phyloP scores from a whole-genome alignment of 2,113 vertebrate genomes.

The Mus musculus region GRCm39 chr8:115894501-115895000 shows the following conservation, averaged over 20 bases:
- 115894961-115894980: neutral
- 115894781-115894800: neutral
- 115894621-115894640: neutral
- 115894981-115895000: neutral
- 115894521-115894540: neutral
- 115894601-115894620: neutral
- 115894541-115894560: neutral
- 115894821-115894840: neutral
- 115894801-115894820: neutral
- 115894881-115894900: neutral
- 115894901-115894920: neutral
- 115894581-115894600: neutral
- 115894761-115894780: neutral
- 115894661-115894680: neutral
- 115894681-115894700: neutral
- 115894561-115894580: neutral
- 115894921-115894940: neutral
- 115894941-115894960: neutral
- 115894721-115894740: neutral
- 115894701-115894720: neutral
- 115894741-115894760: neutral
- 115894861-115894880: neutral
- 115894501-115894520: accelerated
- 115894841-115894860: neutral
- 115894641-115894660: neutral